These are phyloP conservation scores for Hydrotaea cyrtoneurina DNA, from an alignment of 2,888 invertebrate species.

Conservation along the genomic window DNA sequence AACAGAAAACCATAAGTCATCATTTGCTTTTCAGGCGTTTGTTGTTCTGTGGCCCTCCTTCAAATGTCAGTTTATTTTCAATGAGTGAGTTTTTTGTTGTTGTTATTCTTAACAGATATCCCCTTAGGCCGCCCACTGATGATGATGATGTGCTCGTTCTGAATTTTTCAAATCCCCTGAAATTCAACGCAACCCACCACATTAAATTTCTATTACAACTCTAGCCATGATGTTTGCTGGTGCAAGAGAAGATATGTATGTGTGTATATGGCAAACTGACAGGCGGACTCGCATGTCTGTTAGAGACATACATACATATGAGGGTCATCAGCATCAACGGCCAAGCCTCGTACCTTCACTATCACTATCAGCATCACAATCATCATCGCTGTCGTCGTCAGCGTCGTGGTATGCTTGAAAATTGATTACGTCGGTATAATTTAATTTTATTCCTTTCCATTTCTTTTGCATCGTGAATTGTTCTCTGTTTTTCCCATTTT, in stretches of 20 bases:
- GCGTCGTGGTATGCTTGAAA: slow-evolving; percentile 2
- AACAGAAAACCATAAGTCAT: background rate
- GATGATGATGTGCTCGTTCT: background rate
- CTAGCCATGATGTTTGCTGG: background rate
- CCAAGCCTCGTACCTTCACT: too few relatives aligned
- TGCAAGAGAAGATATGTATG: background rate
- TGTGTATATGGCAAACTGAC: background rate
- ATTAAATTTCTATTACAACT: background rate
- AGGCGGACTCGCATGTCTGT: background rate
- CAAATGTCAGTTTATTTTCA: slow-evolving; percentile 7
- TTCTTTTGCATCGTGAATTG: background rate
- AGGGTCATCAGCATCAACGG: background rate
- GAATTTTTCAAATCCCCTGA: background rate
- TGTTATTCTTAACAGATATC: background rate
- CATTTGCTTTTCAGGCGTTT: background rate
- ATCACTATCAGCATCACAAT: background rate
- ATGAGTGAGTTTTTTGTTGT: background rate
- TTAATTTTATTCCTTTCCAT: slow-evolving; percentile 26
- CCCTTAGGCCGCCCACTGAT: background rate
- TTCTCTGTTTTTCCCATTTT: background rate
- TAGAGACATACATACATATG: background rate
- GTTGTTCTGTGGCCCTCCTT: background rate
- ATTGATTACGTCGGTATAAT: slow-evolving; percentile 54
- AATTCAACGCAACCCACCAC: background rate
- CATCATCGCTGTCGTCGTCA: background rate